Conservation (phyloP, 1,140 invertebrate genomes). For the Andricus grossulariae region DNA sequence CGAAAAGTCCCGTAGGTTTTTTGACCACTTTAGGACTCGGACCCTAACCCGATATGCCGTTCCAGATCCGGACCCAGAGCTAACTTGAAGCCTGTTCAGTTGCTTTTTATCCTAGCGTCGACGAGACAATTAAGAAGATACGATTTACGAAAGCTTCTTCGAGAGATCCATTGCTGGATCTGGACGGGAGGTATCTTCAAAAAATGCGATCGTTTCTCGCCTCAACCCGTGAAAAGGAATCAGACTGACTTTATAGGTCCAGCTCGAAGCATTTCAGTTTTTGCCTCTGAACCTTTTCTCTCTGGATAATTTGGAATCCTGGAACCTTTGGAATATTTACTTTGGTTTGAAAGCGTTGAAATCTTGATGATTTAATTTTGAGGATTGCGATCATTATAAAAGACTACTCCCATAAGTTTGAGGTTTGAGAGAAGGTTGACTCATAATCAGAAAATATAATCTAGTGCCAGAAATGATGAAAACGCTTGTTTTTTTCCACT, state of each 20-base stretch:
- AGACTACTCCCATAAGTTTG: neutral
- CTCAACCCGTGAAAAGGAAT: neutral
- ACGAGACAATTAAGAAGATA: constrained; percentile 59
- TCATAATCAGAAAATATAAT: too few relatives aligned
- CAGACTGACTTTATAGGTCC: constrained; percentile 7
- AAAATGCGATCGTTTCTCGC: constrained; percentile 27
- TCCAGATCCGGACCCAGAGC: constrained; percentile 35
- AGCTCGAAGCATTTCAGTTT: neutral
- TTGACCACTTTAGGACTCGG: constrained; percentile 47
- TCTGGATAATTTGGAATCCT: neutral
- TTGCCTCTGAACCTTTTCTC: neutral
- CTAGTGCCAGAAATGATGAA: too few relatives aligned
- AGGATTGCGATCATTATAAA: too few relatives aligned
- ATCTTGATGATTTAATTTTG: too few relatives aligned
- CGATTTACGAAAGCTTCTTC: constrained; percentile 40
- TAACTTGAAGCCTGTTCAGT: constrained; percentile 24
- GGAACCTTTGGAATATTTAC: neutral
- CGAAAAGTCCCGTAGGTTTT: constrained; percentile 59
- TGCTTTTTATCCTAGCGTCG: constrained; percentile 42
- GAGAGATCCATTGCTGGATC: constrained; percentile 21
- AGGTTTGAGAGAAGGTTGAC: too few relatives aligned
- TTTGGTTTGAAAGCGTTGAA: too few relatives aligned
- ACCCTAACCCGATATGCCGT: constrained; percentile 36
- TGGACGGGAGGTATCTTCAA: constrained; percentile 10
- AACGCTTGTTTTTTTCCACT: too few relatives aligned